These are phyloP conservation scores for Macrosoma leucophasiata DNA, from an alignment of 2,888 invertebrate species.

Conservation along the genomic window DNA sequence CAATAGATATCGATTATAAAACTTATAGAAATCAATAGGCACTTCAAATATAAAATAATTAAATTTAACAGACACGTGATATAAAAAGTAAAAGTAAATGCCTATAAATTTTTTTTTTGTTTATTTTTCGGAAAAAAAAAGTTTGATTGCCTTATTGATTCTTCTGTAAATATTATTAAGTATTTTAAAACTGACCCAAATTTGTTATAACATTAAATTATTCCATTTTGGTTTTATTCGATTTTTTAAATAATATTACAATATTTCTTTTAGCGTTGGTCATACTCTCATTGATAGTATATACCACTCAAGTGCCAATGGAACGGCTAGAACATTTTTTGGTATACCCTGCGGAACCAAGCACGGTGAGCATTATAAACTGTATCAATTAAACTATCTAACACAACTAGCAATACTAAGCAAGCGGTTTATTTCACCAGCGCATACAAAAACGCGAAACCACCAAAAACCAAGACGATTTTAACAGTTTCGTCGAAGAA, in stretches of 20 bases:
- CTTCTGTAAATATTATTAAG: slow-evolving; percentile 7
- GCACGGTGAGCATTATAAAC: slow-evolving; percentile 30
- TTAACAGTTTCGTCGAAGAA: slow-evolving; percentile 40
- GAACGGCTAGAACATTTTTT: slow-evolving; percentile 32
- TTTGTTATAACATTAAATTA: too few relatives aligned
- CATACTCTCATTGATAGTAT: slow-evolving; percentile 21
- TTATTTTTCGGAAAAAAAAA: slow-evolving; percentile 4
- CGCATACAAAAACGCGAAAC: slow-evolving; percentile 35
- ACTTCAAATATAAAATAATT: too few relatives aligned
- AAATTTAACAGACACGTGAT: too few relatives aligned
- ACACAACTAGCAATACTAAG: slow-evolving; percentile 8
- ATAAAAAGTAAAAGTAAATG: too few relatives aligned
- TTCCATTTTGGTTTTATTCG: too few relatives aligned
- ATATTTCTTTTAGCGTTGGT: slow-evolving; percentile 26
- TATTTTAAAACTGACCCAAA: too few relatives aligned
- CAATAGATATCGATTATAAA: too few relatives aligned
- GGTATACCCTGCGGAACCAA: slow-evolving; percentile 29
- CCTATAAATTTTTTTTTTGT: slow-evolving; percentile 20
- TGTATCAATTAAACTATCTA: neutral
- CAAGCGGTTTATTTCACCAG: slow-evolving; percentile 39
- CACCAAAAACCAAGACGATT: slow-evolving; percentile 21
- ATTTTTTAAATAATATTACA: too few relatives aligned
- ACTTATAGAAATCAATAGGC: too few relatives aligned
- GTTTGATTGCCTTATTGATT: too few relatives aligned
- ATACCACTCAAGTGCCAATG: slow-evolving; percentile 27